Evolutionary conservation across 1,140 invertebrate species (phyloP).

Genomic region (Chironomus tepperi): DNA sequence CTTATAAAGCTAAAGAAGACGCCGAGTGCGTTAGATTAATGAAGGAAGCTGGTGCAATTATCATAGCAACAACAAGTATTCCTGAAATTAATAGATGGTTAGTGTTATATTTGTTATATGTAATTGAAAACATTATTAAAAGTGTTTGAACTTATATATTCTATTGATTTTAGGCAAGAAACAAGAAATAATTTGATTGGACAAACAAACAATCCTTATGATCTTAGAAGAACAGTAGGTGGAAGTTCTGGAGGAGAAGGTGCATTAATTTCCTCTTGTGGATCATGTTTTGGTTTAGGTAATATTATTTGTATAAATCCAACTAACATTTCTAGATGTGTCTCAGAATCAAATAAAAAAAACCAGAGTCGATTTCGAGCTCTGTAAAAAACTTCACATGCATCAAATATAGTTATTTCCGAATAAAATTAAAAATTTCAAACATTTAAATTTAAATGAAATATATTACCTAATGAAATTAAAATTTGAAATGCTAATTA

Average conservation of each 20-base stretch:
- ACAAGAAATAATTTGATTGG: constrained; percentile 86
- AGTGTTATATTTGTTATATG: constrained; percentile 27
- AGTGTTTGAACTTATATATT: constrained; percentile 18
- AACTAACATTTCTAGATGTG: too few relatives aligned
- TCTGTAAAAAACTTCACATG: too few relatives aligned
- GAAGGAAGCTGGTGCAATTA: constrained; percentile 75
- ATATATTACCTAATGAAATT: too few relatives aligned
- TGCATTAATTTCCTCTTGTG: constrained; percentile 61
- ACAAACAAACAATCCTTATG: constrained; percentile 87
- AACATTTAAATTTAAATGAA: too few relatives aligned
- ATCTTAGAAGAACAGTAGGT: constrained; percentile 68
- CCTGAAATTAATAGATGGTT: constrained; percentile 70
- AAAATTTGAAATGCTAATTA: too few relatives aligned
- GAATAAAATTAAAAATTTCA: too few relatives aligned
- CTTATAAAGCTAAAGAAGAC: constrained; percentile 55
- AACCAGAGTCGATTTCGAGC: too few relatives aligned
- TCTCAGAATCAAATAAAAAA: too few relatives aligned
- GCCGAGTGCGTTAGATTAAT: constrained; percentile 65
- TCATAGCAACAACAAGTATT: constrained; percentile 85
- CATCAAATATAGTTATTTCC: too few relatives aligned
- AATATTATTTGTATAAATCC: too few relatives aligned
- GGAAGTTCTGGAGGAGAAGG: constrained; percentile 80
- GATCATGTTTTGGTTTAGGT: constrained; percentile 77
- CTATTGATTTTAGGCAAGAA: constrained; percentile 67
- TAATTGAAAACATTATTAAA: too few relatives aligned